These are phyloP conservation scores for Lepidostoma basale DNA, from an alignment of 1,140 invertebrate species.

Conservation along the genomic window DNA sequence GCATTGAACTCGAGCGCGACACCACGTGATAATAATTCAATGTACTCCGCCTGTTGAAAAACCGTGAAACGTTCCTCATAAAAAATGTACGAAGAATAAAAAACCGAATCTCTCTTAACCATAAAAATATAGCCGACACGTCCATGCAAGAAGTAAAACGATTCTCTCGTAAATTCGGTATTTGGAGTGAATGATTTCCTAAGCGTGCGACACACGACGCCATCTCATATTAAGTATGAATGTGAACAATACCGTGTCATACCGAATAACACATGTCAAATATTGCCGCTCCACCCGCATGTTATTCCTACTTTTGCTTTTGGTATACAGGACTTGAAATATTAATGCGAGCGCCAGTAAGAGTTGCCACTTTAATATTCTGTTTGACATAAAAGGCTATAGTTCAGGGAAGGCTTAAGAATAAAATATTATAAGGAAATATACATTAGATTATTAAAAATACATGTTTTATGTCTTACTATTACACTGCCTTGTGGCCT, in stretches of 20 bases:
- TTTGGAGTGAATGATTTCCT: conserved; percentile 12
- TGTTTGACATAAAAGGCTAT: conserved; percentile 39
- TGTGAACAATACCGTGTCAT: conserved; percentile 15
- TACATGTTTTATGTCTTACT: too few relatives aligned
- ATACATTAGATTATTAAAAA: too few relatives aligned
- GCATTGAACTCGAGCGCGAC: too few relatives aligned
- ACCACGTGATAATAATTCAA: too few relatives aligned
- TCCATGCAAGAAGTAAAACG: conserved; percentile 7
- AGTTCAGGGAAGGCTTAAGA: background rate
- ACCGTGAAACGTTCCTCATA: too few relatives aligned
- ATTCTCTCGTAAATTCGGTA: conserved; percentile 4
- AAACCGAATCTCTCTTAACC: too few relatives aligned
- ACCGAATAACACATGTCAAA: conserved; percentile 39
- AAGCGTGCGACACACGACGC: conserved; percentile 1
- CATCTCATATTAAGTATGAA: conserved; percentile 14
- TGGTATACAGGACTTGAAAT: conserved; percentile 26
- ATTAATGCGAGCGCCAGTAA: conserved; percentile 41
- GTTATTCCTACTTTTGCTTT: conserved; percentile 37
- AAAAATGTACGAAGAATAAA: too few relatives aligned
- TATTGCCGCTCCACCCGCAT: conserved; percentile 28
- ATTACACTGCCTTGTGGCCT: too few relatives aligned
- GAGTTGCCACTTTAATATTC: conserved; percentile 40
- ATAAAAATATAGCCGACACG: background rate
- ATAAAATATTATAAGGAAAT: too few relatives aligned
- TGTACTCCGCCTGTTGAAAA: too few relatives aligned